phyloP scores from a whole-genome alignment of 2,113 vertebrate genomes.

The Macquaria australasica region DNA sequence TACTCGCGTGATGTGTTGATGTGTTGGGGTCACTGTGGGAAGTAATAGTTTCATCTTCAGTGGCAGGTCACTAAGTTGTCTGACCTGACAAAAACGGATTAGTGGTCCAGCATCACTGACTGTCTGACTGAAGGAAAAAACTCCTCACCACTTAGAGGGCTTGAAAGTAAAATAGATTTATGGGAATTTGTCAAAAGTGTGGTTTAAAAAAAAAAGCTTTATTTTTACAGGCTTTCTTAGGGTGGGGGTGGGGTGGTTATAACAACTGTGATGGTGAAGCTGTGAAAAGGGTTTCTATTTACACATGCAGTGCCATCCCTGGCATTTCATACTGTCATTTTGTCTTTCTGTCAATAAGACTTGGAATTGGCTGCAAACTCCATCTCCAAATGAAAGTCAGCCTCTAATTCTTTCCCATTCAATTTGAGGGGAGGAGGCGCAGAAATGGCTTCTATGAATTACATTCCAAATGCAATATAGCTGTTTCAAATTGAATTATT shows the following conservation, averaged over 20 bases:
- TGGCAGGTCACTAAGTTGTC: slow-evolving; percentile 58
- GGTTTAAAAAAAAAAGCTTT: slow-evolving; percentile 44
- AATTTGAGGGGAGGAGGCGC: slow-evolving; percentile 60
- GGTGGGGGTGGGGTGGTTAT: background rate
- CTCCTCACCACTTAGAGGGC: slow-evolving; percentile 21
- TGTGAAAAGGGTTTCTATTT: slow-evolving; percentile 58
- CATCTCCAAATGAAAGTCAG: slow-evolving; percentile 69
- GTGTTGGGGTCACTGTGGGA: slow-evolving; percentile 69
- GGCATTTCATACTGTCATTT: slow-evolving; percentile 50
- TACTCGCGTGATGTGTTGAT: slow-evolving; percentile 59
- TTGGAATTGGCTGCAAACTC: slow-evolving; percentile 60
- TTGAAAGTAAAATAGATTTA: slow-evolving; percentile 45
- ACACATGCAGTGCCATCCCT: slow-evolving; percentile 43
- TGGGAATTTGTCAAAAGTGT: slow-evolving; percentile 46
- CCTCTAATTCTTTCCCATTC: slow-evolving; percentile 67
- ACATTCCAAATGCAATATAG: slow-evolving; percentile 73
- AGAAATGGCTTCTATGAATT: slow-evolving; percentile 62
- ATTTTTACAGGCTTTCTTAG: slow-evolving; percentile 20
- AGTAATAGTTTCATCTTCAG: slow-evolving; percentile 59
- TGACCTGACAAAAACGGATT: slow-evolving; percentile 65
- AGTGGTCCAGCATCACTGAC: slow-evolving; percentile 40
- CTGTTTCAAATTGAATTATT: slow-evolving; percentile 76
- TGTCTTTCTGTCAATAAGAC: slow-evolving; percentile 65
- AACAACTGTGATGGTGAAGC: slow-evolving; percentile 21
- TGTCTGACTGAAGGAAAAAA: slow-evolving; percentile 32